These are phyloP conservation scores for Physeter macrocephalus DNA, from an alignment of 2,113 vertebrate species.

Conservation along the genomic window DNA sequence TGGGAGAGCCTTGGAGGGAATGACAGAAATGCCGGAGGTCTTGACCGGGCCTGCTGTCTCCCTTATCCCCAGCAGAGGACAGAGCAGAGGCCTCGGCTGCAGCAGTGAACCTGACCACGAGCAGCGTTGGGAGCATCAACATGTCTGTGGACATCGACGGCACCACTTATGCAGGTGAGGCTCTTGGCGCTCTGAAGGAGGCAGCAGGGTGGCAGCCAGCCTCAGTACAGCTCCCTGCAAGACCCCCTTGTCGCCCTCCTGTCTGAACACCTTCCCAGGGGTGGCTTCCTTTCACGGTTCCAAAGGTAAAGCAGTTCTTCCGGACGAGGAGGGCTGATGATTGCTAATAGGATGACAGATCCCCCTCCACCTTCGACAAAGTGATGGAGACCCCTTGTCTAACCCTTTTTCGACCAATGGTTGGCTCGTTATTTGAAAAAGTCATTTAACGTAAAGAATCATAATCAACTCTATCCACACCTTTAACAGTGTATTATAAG, in stretches of 20 bases:
- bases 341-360: not conserved
- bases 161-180: conserved; percentile 85
- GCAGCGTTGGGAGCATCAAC: conserved; percentile 84
- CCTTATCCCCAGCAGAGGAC: conserved; percentile 75
- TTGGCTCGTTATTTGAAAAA: not conserved
- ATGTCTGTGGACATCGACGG: conserved; percentile 89
- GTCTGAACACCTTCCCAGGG: not conserved
- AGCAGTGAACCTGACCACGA: conserved; percentile 78
- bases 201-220: not conserved
- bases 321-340: not conserved
- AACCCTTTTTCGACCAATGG: not conserved
- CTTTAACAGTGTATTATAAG: not conserved
- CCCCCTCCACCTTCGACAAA: not conserved
- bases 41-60: conserved; percentile 16
- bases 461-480: not conserved
- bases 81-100: conserved; percentile 75
- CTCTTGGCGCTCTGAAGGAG: accelerated
- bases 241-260: not conserved
- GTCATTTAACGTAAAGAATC: not conserved
- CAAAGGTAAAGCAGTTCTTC: not conserved
- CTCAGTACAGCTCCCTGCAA: not conserved
- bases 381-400: not conserved
- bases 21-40: accelerated
- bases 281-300: not conserved
- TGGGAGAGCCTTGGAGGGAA: not conserved